Percentiles rank a stretch among this genome's conserved stretches.
These are phyloP conservation scores for Pollenia amentaria DNA, from an alignment of 2,888 invertebrate species.

Conservation along the genomic window DNA sequence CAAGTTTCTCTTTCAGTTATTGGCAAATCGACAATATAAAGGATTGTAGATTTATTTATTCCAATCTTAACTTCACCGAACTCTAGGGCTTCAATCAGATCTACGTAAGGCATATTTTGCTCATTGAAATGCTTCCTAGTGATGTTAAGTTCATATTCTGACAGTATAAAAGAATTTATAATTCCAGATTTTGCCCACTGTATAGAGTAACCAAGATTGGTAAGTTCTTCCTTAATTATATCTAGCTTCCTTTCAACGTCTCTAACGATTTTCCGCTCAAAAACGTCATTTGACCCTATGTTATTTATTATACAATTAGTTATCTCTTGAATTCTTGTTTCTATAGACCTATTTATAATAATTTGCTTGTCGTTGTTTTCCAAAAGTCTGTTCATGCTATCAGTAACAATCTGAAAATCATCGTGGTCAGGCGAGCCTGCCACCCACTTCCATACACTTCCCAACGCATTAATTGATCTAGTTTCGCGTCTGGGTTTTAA, in stretches of 20 bases:
- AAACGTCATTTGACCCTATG: background rate
- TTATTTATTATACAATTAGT: constrained; percentile 26
- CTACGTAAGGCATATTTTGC: constrained; percentile 68
- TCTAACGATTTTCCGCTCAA: background rate
- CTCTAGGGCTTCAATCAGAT: constrained; percentile 73
- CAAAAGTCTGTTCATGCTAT: constrained; percentile 15
- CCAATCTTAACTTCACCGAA: constrained; percentile 67
- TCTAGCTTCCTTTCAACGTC: background rate
- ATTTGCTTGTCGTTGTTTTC: constrained; percentile 26
- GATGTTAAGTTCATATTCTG: too few species aligned
- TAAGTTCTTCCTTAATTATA: constrained; percentile 43
- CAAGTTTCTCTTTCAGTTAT: constrained; percentile 43
- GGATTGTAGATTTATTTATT: constrained; percentile 55
- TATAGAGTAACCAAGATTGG: constrained; percentile 50
- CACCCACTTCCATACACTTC: constrained; percentile 64
- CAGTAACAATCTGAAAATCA: constrained; percentile 56
- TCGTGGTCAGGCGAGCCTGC: constrained; percentile 61
- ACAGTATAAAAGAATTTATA: too few species aligned
- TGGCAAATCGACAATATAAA: constrained; percentile 70
- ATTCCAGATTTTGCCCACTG: too few species aligned
- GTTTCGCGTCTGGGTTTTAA: constrained; percentile 36
- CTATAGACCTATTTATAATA: constrained; percentile 24
- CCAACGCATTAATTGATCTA: constrained; percentile 58
- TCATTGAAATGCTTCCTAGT: too few species aligned
- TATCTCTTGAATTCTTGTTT: constrained; percentile 32